These are phyloP conservation scores for Gambusia yucatana DNA, from an alignment of 2,797 vertebrate genomes.

Conservation along the genomic window DNA sequence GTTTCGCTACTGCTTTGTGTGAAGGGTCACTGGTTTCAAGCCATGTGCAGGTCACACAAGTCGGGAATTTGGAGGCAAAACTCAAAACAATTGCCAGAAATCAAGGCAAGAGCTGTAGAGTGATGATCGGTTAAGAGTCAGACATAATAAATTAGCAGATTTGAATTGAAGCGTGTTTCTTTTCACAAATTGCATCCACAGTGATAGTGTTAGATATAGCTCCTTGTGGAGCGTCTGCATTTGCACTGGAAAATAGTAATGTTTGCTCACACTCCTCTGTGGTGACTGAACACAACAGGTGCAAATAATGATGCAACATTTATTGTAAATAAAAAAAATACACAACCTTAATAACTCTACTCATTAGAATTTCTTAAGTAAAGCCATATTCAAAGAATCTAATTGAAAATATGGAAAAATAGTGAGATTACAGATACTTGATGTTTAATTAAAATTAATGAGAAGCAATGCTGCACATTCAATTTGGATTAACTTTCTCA, in stretches of 20 bases:
- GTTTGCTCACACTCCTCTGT: slow-evolving; percentile 16
- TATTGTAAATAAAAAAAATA: background rate
- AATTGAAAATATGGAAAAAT: background rate
- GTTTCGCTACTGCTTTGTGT: slow-evolving; percentile 60
- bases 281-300: slow-evolving; percentile 42
- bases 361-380: background rate
- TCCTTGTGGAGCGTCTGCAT: slow-evolving; percentile 13
- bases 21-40: slow-evolving; percentile 61
- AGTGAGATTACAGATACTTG: background rate
- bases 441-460: background rate
- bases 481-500: background rate
- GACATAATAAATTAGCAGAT: slow-evolving; percentile 36
- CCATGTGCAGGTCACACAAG: slow-evolving; percentile 45
- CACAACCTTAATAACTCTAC: background rate
- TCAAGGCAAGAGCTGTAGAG: slow-evolving; percentile 20
- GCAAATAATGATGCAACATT: slow-evolving; percentile 21
- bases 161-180: slow-evolving; percentile 18
- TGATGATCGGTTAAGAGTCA: slow-evolving; percentile 36
- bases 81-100: slow-evolving; percentile 42
- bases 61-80: slow-evolving; percentile 42
- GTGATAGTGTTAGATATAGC: slow-evolving; percentile 38
- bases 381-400: background rate
- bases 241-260: slow-evolving; percentile 22
- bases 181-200: slow-evolving; percentile 14
- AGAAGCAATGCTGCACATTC: background rate